Conservation (phyloP, 2,113 vertebrate species). For the Nicator chloris region DNA sequence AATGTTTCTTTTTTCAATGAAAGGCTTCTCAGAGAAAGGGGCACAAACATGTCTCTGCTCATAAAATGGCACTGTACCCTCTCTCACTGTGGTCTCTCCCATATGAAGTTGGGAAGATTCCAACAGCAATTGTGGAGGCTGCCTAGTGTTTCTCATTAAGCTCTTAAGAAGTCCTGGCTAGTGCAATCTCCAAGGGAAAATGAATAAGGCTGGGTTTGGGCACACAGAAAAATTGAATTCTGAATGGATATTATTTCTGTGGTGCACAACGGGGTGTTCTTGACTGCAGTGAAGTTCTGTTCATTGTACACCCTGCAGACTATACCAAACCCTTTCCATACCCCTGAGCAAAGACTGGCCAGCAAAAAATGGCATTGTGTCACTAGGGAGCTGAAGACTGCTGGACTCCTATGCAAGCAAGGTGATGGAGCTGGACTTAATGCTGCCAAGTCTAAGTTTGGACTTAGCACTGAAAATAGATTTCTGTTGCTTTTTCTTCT, state of each 20-base stretch:
- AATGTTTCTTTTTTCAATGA: neutral
- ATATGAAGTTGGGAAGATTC: neutral
- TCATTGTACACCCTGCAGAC: neutral
- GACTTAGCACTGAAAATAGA: neutral
- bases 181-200: neutral
- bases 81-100: neutral
- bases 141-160: neutral
- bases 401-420: neutral
- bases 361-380: neutral
- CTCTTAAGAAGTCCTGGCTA: neutral
- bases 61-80: neutral
- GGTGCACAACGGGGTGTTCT: neutral
- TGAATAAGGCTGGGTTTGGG: neutral
- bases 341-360: neutral
- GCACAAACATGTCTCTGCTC: neutral
- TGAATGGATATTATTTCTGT: neutral
- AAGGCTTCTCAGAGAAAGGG: neutral
- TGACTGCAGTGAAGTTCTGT: neutral
- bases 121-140: neutral
- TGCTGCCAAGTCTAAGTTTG: neutral
- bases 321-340: neutral
- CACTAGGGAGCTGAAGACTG: too few species aligned
- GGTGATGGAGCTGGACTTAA: neutral
- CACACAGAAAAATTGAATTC: neutral
- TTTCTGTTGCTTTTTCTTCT: neutral